Base-by-base conservation (phyloP, 2,797 vertebrate genomes). In the Taeniopygia guttata region DNA sequence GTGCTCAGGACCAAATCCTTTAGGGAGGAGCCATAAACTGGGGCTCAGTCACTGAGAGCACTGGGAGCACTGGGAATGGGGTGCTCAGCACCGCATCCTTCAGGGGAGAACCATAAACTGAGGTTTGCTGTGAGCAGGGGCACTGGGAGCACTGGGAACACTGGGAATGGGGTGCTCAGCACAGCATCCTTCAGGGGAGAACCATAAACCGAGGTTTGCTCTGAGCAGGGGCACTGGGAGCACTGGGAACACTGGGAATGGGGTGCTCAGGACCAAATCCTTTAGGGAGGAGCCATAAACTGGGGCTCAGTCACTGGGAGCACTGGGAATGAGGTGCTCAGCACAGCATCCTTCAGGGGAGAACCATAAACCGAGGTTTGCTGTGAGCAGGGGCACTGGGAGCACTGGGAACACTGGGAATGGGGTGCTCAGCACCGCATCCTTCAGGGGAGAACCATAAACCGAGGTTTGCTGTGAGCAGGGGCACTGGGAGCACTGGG, bases 201-300 rank as follows among this genome's bases (percentile, higher is more conserved):
- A 16, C 22, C 17, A 2, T 2, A 4, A 73, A 3, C 25, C 0
- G 0, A 34, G 25, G 21, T 20, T 66, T 20, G 12, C 30, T 7
- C n/a, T 32, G 62, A 54, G 20, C 6, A 5, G 59, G 16, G 20
- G 6, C n/a, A 40, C 40, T 40, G 40, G 43, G 43, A 45, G 22
- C 22, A 21, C 43, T 45, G 43, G 43, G 43, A 45, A 5, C 10
- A 11, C 43, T 5, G 20, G 43, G 20, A 45, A 21, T 45, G 43
- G 20, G 43, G 43, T 45, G 19, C 43, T 20, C 43, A 45, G 43
- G 10, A 45, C 20, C 43, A 20, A 45, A 45, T 45, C 43, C 43
- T 45, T 45, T 11, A 21, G 20, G 43, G 4, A 77, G 4, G 42
- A 63, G 13, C 26, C 20, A 3, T 4, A 8, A 73, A 3, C 16